Conservation (phyloP, 2,797 vertebrate species). For the Pseudopleuronectes americanus region DNA sequence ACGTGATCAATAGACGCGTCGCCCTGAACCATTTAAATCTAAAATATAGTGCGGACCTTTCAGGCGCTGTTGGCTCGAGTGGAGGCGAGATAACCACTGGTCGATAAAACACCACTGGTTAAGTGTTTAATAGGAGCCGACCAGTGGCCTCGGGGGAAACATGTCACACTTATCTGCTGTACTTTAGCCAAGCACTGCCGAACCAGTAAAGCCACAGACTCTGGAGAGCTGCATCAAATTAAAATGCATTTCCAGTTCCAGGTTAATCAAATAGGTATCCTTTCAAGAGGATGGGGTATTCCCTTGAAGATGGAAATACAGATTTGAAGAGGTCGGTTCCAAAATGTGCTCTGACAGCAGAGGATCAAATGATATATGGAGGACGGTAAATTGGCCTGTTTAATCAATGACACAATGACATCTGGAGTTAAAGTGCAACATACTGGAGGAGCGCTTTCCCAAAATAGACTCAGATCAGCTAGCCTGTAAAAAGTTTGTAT, state of each 20-base stretch:
- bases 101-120: slow-evolving; percentile 66
- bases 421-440: neutral
- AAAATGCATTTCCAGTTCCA: slow-evolving; percentile 55
- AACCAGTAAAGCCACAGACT: slow-evolving; percentile 53
- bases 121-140: slow-evolving; percentile 72
- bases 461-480: slow-evolving; percentile 7
- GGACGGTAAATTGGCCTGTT: slow-evolving; percentile 20
- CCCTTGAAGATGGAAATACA: slow-evolving; percentile 23
- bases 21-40: slow-evolving; percentile 53
- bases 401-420: slow-evolving; percentile 16
- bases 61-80: slow-evolving; percentile 46
- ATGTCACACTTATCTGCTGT: slow-evolving; percentile 66
- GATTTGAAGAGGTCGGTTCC: slow-evolving; percentile 24
- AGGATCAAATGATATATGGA: slow-evolving; percentile 18
- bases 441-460: neutral
- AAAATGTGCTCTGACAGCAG: slow-evolving; percentile 25
- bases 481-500: neutral
- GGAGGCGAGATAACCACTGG: slow-evolving; percentile 60
- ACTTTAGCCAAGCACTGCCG: slow-evolving; percentile 60
- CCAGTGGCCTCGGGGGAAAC: slow-evolving; percentile 53
- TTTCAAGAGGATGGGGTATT: slow-evolving; percentile 25
- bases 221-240: slow-evolving; percentile 56
- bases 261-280: slow-evolving; percentile 44
- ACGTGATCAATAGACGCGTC: slow-evolving; percentile 51
- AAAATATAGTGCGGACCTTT: slow-evolving; percentile 50